phyloP scores from a whole-genome alignment of 2,888 invertebrate species.

The Poecilobothrus nobilitatus region DNA sequence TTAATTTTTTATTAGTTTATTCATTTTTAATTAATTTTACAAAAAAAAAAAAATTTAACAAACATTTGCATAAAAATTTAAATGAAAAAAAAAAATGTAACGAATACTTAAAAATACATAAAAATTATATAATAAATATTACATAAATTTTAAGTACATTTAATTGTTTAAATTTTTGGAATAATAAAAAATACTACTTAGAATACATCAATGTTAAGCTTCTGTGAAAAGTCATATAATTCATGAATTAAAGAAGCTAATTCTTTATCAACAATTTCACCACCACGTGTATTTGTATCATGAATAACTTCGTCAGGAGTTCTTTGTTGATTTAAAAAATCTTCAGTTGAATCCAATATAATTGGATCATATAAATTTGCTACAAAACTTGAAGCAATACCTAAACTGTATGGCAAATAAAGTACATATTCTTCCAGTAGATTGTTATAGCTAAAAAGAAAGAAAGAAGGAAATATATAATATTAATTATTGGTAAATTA shows the following conservation, averaged over 20 bases:
- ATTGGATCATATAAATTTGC: conserved; percentile 29
- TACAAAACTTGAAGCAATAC: conserved; percentile 32
- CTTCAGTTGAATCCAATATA: conserved; percentile 19
- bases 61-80: no score
- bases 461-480: conserved; percentile 7
- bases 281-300: conserved; percentile 28
- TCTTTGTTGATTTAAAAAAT: conserved; percentile 22
- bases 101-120: no score
- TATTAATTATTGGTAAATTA: no score
- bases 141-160: no score
- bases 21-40: no score
- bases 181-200: background rate
- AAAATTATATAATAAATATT: no score
- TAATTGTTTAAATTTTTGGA: no score
- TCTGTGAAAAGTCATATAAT: conserved; percentile 30
- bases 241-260: conserved; percentile 35
- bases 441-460: conserved; percentile 27
- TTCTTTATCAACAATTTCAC: conserved; percentile 35
- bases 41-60: no score
- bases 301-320: conserved; percentile 25
- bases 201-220: conserved; percentile 25
- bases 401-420: conserved; percentile 31
- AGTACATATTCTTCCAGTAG: conserved; percentile 36
- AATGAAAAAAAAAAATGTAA: no score
- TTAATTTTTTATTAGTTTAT: no score